Evolutionary conservation across 2,113 vertebrate genomes (phyloP).

Genomic region (Balaeniceps rex): DNA sequence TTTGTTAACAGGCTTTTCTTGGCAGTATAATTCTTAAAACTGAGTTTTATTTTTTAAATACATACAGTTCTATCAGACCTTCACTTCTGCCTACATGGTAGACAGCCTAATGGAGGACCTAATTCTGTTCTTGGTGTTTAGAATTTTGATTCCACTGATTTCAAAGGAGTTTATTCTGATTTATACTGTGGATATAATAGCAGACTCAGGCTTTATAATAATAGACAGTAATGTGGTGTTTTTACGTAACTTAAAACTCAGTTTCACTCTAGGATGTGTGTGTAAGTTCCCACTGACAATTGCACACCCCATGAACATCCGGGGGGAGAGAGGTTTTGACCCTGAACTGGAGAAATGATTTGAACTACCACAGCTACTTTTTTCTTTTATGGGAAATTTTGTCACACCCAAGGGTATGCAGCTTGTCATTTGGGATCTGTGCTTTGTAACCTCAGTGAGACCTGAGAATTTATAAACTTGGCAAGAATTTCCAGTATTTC

Average conservation of each 20-base stretch:
- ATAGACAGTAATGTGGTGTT: neutral
- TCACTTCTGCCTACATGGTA: neutral
- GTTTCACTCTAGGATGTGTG: neutral
- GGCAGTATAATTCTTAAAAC: neutral
- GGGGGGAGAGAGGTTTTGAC: neutral
- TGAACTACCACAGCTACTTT: neutral
- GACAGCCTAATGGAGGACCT: neutral
- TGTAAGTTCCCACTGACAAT: neutral
- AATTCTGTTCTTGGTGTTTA: neutral
- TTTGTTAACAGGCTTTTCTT: neutral
- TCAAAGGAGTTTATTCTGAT: neutral
- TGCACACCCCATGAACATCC: neutral
- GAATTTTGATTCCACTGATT: neutral
- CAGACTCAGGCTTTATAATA: neutral
- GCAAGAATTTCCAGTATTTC: neutral
- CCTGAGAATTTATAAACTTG: neutral
- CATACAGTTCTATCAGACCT: neutral
- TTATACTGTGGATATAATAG: neutral
- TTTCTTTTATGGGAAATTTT: neutral
- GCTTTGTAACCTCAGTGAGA: neutral
- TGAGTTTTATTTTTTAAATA: neutral
- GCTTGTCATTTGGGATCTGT: neutral
- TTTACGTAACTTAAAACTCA: neutral
- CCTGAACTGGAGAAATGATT: neutral
- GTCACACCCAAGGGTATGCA: neutral